phyloP scores from a whole-genome alignment of 2,797 vertebrate genomes.

The Sciaenops ocellatus region DNA sequence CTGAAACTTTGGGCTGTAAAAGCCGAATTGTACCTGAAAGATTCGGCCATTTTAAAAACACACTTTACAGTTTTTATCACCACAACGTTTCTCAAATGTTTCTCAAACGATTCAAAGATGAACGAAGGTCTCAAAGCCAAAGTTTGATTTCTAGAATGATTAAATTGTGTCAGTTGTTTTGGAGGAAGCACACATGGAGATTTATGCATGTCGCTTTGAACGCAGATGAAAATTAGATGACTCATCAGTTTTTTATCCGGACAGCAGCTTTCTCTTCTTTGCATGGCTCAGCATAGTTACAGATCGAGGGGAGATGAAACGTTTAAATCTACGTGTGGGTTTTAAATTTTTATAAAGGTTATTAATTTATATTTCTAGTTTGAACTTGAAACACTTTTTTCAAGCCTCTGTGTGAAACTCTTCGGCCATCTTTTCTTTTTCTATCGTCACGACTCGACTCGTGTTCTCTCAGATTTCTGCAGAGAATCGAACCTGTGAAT shows the following conservation, averaged over 20 bases:
- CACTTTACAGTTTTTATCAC: conserved; percentile 14
- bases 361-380: conserved; percentile 75
- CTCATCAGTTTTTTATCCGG: conserved; percentile 61
- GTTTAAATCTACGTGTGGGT: conserved; percentile 70
- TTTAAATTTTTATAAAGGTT: conserved; percentile 76
- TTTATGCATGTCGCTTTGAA: conserved; percentile 72
- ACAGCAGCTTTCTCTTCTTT: conserved; percentile 69
- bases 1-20: conserved; percentile 59
- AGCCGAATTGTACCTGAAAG: conserved; percentile 64
- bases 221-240: conserved; percentile 29
- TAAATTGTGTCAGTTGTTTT: conserved; percentile 48
- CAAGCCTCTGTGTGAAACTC: conserved; percentile 69
- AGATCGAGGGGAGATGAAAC: conserved; percentile 53
- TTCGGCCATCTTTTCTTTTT: conserved; percentile 48
- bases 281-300: conserved; percentile 76
- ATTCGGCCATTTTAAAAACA: conserved; percentile 69
- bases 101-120: conserved; percentile 30
- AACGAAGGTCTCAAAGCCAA: conserved; percentile 76
- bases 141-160: conserved; percentile 71
- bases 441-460: conserved; percentile 24
- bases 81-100: background rate
- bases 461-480: conserved; percentile 61
- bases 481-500: conserved; percentile 65
- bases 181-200: conserved; percentile 58
- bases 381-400: conserved; percentile 55